Base-by-base conservation (phyloP, 2,888 invertebrate species). In the Aphidius colemani region DNA sequence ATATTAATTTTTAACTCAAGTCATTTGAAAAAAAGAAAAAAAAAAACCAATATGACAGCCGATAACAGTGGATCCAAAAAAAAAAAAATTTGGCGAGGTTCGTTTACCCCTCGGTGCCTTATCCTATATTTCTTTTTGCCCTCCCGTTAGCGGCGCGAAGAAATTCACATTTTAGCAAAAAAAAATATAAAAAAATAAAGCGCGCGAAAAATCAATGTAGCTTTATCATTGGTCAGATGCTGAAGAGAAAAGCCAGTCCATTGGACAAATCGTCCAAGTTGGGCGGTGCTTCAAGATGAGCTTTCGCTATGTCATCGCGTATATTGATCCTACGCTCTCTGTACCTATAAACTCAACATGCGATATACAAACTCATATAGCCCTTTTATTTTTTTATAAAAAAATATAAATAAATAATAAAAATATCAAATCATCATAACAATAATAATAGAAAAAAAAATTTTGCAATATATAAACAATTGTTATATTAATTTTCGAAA, bases 231-330 rank as follows among this genome's bases (percentile, higher is more conserved):
- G 80, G 81, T 61, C 66, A 68, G 49, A 48, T 63, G 43, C 67
- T 63, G 60, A 69, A 63, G 61, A 68, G 67, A 67, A 45, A 40
- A 7, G 68, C 45, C 44, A 62, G 59, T 53, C 66, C 68, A 79
- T 81, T 81, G 79, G 81, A 63, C 55, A 66, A 67, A 40, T 55
- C 51, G 61, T 64, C 59, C 49, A 57, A 66, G 63, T 62, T 74
- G 80, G 81, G 81, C 75, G 81, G 75, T 74, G 80, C 79, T 79
- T 80, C 78, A 79, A 80, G 80, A 81, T 81, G 79, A 81, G 79
- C 80, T 81, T 78, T 79, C 78, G 78, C 76, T 79, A 74, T 81
- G 78, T 81, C 80, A 81, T 81, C 80, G 78, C 75, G 77, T 81
- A 81, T 81, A 81, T 81, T 80, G 81, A 81, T 81, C 81, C 78